Evolutionary conservation across 1,140 invertebrate genomes (phyloP), one percentile per base, ranked within the genome.

Genomic region (Lerema accius): DNA sequence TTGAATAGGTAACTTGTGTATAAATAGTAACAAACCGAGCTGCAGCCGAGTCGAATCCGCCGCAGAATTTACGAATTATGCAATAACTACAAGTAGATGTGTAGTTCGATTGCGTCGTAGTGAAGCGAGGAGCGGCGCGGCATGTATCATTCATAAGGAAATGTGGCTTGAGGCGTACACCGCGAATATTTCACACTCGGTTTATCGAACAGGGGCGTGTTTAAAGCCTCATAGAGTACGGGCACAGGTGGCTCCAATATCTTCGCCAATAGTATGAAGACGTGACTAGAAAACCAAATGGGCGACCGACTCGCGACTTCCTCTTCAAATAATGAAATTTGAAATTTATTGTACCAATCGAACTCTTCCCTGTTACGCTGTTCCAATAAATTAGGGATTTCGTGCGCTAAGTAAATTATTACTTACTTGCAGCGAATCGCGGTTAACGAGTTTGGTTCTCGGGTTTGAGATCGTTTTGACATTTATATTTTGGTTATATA

Each of bases 321-420:
- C 84, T 86, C 79, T 89, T 86, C 84, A 85, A 86, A 89, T 89
- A 89, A 89, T 89, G 86, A 89, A 89, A 89, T 89, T 86, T 89
- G 74, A 86, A 89, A 89, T 86, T 86, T 86, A 86, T 86, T 84
- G 79, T 80, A 71, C 72, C 83, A 71, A 84, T 86, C 76, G 73
- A 80, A 83, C 72, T 80, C 75, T 67, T 79, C 76, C 67, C 66
- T 74, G 77, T 82, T 82, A 80, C 55, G 74, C 66, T 78, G 67
- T 75, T 70, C 72, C 72, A 75, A 83, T 83, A 80, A 83, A 80
- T 83, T 82, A 82, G 72, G 48, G 63, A 71, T 60, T 72, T 50
- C 48, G 60, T 63, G 64, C 63, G 65, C 70, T 64, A 55, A 67
- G 50, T 56, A 59, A 72, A 72, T 77, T 75, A 72, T 68, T 61